These are phyloP conservation scores for Protosalanx chinensis DNA, from an alignment of 2,797 vertebrate genomes.

Conservation along the genomic window DNA sequence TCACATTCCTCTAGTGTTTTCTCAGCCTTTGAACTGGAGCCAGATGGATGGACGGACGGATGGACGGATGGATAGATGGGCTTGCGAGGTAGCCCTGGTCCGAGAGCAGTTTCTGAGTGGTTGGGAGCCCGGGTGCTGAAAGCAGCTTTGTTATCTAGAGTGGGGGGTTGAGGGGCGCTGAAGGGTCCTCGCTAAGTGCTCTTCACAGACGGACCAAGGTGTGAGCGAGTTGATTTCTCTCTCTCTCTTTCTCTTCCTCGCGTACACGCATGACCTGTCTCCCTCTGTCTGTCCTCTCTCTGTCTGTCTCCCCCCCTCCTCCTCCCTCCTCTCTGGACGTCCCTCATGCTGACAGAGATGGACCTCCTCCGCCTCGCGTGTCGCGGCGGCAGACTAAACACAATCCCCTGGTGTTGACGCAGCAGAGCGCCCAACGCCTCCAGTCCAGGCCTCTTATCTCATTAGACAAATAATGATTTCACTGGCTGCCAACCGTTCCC, in stretches of 20 bases:
- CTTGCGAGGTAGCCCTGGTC: slow-evolving; percentile 41
- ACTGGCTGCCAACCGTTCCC: slow-evolving; percentile 64
- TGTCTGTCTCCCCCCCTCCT: not conserved
- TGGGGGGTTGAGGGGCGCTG: slow-evolving; percentile 44
- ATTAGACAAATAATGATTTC: slow-evolving; percentile 76
- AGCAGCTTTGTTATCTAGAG: slow-evolving; percentile 57
- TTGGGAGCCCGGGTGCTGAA: slow-evolving; percentile 40
- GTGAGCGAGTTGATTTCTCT: slow-evolving; percentile 2
- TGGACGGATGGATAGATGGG: slow-evolving; percentile 49
- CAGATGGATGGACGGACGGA: slow-evolving; percentile 42
- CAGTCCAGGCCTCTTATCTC: slow-evolving; percentile 65
- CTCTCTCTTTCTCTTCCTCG: slow-evolving; percentile 6
- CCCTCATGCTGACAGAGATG: slow-evolving; percentile 59
- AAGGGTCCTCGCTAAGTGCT: slow-evolving; percentile 18
- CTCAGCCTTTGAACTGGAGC: slow-evolving; percentile 65
- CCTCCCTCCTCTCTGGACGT: slow-evolving; percentile 18
- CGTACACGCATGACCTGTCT: not conserved
- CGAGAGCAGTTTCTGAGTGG: not conserved
- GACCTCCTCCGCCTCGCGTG: slow-evolving; percentile 63
- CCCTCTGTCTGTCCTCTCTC: slow-evolving; percentile 2
- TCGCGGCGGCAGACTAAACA: slow-evolving; percentile 72
- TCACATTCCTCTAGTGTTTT: slow-evolving; percentile 56
- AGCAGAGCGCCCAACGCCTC: slow-evolving; percentile 25
- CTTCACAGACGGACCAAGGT: slow-evolving; percentile 11
- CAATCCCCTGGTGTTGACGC: slow-evolving; percentile 59